A percentile compares a stretch with the other conserved stretches of the same genome.
These are phyloP conservation scores for Didymodactylos carnosus DNA, from an alignment of 2,888 invertebrate species.

Conservation along the genomic window DNA sequence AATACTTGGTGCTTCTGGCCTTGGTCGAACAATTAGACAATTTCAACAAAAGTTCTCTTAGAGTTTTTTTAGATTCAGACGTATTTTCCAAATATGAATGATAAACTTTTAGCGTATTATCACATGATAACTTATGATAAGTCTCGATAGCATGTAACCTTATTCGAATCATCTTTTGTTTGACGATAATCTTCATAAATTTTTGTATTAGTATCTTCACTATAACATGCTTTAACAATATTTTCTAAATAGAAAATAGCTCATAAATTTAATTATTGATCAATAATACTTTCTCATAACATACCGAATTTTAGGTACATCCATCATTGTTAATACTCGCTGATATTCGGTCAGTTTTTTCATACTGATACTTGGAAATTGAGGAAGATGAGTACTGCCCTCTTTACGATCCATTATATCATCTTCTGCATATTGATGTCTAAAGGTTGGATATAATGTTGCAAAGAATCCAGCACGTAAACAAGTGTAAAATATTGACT, in stretches of 20 bases:
- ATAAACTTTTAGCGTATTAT: constrained; percentile 26
- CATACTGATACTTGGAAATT: constrained; percentile 26
- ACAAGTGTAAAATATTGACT: too few species aligned
- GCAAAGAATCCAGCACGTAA: too few species aligned
- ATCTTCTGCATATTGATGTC: constrained; percentile 16
- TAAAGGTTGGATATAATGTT: too few species aligned
- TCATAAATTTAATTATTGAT: neutral
- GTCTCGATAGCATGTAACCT: constrained; percentile 27
- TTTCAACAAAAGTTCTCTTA: too few species aligned
- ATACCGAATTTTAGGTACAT: constrained; percentile 27
- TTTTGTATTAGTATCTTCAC: constrained; percentile 14
- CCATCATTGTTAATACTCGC: constrained; percentile 23
- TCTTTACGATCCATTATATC: constrained; percentile 15
- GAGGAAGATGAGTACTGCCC: constrained; percentile 27
- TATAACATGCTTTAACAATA: constrained; percentile 17
- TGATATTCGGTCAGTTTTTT: constrained; percentile 22
- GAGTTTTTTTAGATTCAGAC: constrained; percentile 28
- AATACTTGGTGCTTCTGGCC: too few species aligned
- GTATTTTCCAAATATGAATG: constrained; percentile 33
- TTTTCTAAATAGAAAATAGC: neutral
- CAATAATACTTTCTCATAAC: neutral
- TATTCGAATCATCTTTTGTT: constrained; percentile 29
- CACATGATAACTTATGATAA: constrained; percentile 22
- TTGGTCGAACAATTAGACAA: too few species aligned
- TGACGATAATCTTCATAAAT: constrained; percentile 25